phyloP scores from a whole-genome alignment of 2,113 vertebrate genomes.

The Stegastes partitus region DNA sequence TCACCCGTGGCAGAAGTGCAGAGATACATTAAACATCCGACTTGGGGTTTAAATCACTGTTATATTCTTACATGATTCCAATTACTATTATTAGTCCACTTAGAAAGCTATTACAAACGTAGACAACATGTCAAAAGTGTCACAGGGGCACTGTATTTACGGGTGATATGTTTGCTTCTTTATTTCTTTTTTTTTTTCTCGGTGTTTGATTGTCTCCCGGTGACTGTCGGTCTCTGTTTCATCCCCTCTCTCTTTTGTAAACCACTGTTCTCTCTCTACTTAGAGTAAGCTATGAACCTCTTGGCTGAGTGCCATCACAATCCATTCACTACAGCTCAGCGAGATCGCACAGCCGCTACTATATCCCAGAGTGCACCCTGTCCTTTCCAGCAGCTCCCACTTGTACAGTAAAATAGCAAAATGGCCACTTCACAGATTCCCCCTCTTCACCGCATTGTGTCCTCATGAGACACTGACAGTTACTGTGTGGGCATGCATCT shows the following conservation, averaged over 20 bases:
- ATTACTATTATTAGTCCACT: not conserved
- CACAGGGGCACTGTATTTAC: not conserved
- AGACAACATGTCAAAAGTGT: not conserved
- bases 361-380: constrained; percentile 51
- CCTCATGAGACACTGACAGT: constrained; percentile 45
- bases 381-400: constrained; percentile 50
- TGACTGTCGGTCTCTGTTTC: constrained; percentile 15
- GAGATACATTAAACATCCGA: not conserved
- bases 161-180: not conserved
- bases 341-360: constrained; percentile 45
- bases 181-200: not conserved
- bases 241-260: constrained; percentile 39
- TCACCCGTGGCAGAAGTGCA: not conserved
- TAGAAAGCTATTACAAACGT: not conserved
- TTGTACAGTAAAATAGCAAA: constrained; percentile 65
- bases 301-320: constrained; percentile 70
- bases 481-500: not conserved
- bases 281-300: constrained; percentile 56
- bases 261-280: constrained; percentile 51
- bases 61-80: not conserved
- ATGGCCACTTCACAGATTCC: constrained; percentile 61
- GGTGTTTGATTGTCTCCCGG: constrained; percentile 1
- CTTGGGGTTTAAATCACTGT: not conserved
- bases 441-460: constrained; percentile 27
- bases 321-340: constrained; percentile 70